Base-by-base conservation (phyloP, 2,797 vertebrate genomes). In the Smutsia temminckii region DNA sequence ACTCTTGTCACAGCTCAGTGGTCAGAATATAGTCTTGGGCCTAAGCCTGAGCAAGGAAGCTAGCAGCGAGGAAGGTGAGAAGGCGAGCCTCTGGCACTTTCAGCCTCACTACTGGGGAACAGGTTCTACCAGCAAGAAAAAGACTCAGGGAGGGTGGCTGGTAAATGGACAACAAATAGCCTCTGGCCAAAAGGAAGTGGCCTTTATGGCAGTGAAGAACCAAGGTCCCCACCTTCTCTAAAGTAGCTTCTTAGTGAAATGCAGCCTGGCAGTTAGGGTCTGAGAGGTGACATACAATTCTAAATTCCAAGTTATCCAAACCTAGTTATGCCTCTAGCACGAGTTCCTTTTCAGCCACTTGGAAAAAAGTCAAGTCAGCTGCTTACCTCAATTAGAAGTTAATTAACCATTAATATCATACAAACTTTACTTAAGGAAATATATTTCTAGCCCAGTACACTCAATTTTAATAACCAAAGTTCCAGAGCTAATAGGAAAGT, bases 351-450 rank as follows among this genome's bases (percentile, higher is more conserved):
- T n/a, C 72, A 46, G 53, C 10, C 14, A 55, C 68, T 89, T 63
- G 66, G 29, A 55, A 57, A 55, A 29, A 61, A 37, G 17, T 61
- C 16, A 80, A 10, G n/a, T n/a, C 23, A 61, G 49, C n/a, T 42
- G 37, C 18, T 90, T 81, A 85, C 69, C 53, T 53, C 71, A 27
- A 20, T 84, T 83, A 79, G 46, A 89, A 95, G 42, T 85, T 91
- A 96, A 79, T 93, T 74, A 86, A 68, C 61, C 74, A 32, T 59
- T 63, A 53, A 51, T 75, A 17, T 64, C 12, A 0, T 51, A n/a
- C n/a, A 53, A 74, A 80, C 14, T 57, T 91, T 13, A 53, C 74
- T 57, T 85, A 64, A 55, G 53, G 53, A 95, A 88, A 78, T 69
- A 5, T 40, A 55, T 86, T 75, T 87, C 42, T 78, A 78, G 74